Base-by-base conservation (phyloP, 2,888 invertebrate genomes). In the Neoaliturus tenellus region DNA sequence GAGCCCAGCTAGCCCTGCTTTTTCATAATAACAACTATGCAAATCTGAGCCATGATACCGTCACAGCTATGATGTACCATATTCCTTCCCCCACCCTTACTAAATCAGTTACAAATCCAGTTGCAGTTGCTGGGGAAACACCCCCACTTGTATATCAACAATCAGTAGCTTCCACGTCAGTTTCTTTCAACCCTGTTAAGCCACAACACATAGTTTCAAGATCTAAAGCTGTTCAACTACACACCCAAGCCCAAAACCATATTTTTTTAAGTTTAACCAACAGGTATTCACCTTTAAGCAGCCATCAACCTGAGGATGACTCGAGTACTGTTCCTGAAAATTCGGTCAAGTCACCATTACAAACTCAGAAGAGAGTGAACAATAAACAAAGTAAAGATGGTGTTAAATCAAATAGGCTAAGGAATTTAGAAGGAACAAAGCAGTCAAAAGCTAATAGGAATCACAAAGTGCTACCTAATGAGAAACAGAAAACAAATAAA, bases 1-100 rank as follows among this genome's bases (percentile, higher is more conserved):
- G 67, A 35, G 67, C 67, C 35, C 67, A 31, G 33, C 33, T 67
- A 35, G 67, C 67, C 35, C 67, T 67, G 33, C 33, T 67, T 31
- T 4, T 67, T 31, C 67, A 67, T 33, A 67, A 28, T 67, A 67
- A 31, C 67, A 67, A 31, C 67, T 35, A 33, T 28, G n/a, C 67
- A 33, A 67, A 12, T 31, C 67, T 67, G 6, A 67, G 33, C 31
- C 17, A 31, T 67, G 67, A 67, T n/a, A 67, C 67, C 31, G 67
- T 35, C 35, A 35, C 31, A 8, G 67, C 31, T 6, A 31, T 67
- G 67, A 67, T 67, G 67, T 67, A 67, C 5, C 8, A 67, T 4
- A 35, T 67, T 33, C 67, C 67, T 28, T 31, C 33, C 35, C 67
- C 67, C n/a, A 67, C 67, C 2, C 5, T 8, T n/a, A 35, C 67